A percentile compares a stretch with the other conserved stretches of the same genome.
These are phyloP conservation scores for Bryconaethiops microstoma DNA, from an alignment of 2,797 vertebrate species.

Conservation along the genomic window DNA sequence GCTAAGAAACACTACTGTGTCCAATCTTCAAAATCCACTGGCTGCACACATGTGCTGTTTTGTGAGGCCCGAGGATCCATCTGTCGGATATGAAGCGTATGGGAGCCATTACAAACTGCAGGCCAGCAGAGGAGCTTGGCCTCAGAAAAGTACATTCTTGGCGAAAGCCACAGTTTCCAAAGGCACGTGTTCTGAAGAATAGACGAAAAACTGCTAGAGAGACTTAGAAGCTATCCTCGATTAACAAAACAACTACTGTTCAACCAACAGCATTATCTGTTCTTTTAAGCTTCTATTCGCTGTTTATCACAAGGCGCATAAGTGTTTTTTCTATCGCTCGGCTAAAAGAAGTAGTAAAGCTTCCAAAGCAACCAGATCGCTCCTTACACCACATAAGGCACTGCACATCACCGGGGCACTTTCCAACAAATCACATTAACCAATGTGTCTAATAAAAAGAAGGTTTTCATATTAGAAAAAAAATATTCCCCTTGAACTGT, in stretches of 20 bases:
- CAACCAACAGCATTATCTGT: neutral
- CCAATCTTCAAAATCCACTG: slow-evolving; percentile 8
- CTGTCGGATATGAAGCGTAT: slow-evolving; percentile 37
- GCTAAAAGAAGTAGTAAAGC: neutral
- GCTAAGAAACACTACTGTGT: neutral
- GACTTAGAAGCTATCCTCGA: neutral
- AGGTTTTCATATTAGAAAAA: neutral
- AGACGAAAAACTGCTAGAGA: slow-evolving; percentile 18
- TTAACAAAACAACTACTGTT: slow-evolving; percentile 6
- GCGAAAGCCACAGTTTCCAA: slow-evolving; percentile 35
- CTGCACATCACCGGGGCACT: neutral
- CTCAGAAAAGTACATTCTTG: slow-evolving; percentile 49
- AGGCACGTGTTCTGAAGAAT: slow-evolving; percentile 11
- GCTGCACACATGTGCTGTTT: slow-evolving; percentile 31
- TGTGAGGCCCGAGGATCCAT: slow-evolving; percentile 12
- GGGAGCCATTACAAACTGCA: slow-evolving; percentile 43
- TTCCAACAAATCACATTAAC: slow-evolving; percentile 15
- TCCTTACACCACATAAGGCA: neutral
- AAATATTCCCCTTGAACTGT: neutral
- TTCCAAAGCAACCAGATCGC: neutral
- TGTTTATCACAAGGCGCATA: slow-evolving; percentile 1
- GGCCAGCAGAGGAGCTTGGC: slow-evolving; percentile 50
- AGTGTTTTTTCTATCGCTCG: neutral
- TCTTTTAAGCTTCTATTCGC: neutral
- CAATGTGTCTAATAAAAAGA: slow-evolving; percentile 25